A percentile compares a stretch with the other conserved stretches of the same genome.
Evolutionary conservation across 23 tunicate species (phyloP).

Genomic region (Trididemnum clinides): DNA sequence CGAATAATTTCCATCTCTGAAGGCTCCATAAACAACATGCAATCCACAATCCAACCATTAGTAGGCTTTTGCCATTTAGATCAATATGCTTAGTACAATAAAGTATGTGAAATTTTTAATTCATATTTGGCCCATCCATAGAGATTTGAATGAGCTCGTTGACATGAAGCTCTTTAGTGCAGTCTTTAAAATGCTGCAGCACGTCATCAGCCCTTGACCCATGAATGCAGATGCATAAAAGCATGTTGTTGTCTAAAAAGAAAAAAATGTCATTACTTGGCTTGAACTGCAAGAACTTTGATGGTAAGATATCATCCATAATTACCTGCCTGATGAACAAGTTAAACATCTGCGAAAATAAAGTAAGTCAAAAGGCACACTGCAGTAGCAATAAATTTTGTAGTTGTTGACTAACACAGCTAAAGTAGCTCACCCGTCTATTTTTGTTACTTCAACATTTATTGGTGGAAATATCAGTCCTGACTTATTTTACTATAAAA

Average conservation of each 20-base stretch:
- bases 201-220: neutral
- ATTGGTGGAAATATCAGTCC: too few relatives aligned
- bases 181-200: neutral
- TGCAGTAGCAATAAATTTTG: too few relatives aligned
- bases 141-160: neutral
- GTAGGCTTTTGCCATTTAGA: neutral
- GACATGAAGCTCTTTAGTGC: neutral
- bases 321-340: too few relatives aligned
- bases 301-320: too few relatives aligned
- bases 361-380: too few relatives aligned
- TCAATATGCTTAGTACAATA: neutral
- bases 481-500: too few relatives aligned
- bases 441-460: too few relatives aligned
- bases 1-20: constrained; percentile 24
- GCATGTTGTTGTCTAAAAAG: neutral
- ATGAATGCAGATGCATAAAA: neutral
- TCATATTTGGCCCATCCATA: neutral
- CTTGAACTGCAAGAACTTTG: too few relatives aligned
- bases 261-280: too few relatives aligned
- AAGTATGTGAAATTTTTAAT: neutral
- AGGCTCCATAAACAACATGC: constrained; percentile 9
- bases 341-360: too few relatives aligned
- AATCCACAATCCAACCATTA: constrained; percentile 33
- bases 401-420: too few relatives aligned
- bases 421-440: too few relatives aligned